phyloP scores from a whole-genome alignment of 2,113 vertebrate species.

The Raja brachyura region DNA sequence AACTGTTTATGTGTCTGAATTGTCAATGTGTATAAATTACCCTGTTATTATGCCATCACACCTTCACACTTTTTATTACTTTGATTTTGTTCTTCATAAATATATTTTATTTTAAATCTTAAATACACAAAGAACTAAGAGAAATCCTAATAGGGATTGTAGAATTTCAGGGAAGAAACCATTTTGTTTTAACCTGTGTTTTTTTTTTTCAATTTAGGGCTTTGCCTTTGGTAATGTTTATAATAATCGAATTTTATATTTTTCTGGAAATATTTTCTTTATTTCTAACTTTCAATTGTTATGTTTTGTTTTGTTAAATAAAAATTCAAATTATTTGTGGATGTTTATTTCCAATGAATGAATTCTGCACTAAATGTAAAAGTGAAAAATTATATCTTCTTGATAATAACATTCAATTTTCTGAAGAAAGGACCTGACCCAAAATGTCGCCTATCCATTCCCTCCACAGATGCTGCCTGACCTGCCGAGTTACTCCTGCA shows the following conservation, averaged over 20 bases:
- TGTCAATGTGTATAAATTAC: neutral
- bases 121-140: neutral
- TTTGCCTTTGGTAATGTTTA: neutral
- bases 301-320: neutral
- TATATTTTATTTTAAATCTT: constrained; percentile 18
- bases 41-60: neutral
- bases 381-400: constrained; percentile 30
- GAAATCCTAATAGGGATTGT: neutral
- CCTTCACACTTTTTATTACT: neutral
- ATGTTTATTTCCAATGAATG: neutral
- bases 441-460: too few species aligned
- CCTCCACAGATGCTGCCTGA: too few species aligned
- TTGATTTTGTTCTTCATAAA: neutral
- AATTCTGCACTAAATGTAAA: constrained; percentile 19
- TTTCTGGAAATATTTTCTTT: neutral
- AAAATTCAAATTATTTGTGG: neutral
- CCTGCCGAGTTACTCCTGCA: too few species aligned
- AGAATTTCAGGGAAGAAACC: neutral
- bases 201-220: neutral
- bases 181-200: constrained; percentile 20
- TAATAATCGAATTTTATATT: neutral
- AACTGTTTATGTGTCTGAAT: neutral
- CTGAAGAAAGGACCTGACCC: too few species aligned
- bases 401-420: neutral
- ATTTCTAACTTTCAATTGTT: neutral